A percentile compares a stretch with the other conserved stretches of the same genome.
Conservation (phyloP, 2,113 vertebrate genomes). For the Macaca mulatta region DNA sequence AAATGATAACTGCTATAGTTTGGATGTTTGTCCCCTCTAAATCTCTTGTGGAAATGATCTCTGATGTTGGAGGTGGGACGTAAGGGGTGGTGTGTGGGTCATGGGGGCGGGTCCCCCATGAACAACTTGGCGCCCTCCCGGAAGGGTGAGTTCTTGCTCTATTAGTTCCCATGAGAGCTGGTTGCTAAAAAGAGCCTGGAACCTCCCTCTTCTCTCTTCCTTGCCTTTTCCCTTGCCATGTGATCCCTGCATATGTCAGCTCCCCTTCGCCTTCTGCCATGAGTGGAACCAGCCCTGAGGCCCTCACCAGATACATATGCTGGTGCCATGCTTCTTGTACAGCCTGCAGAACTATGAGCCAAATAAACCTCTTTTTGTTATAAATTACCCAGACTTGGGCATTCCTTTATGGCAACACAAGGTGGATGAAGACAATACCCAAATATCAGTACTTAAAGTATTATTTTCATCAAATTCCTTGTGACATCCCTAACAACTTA, state of each 20-base stretch:
- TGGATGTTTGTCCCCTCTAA: neutral
- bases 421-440: neutral
- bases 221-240: neutral
- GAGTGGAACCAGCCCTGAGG: neutral
- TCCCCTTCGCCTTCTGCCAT: neutral
- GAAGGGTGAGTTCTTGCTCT: neutral
- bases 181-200: neutral
- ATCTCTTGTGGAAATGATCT: neutral
- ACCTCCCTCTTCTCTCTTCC: neutral
- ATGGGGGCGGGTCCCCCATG: neutral
- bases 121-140: neutral
- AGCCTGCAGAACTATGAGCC: neutral
- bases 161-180: neutral
- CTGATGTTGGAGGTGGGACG: neutral
- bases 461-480: slow-evolving; percentile 10
- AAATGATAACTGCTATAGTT: neutral
- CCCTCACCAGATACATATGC: neutral
- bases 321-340: neutral
- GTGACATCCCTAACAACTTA: neutral
- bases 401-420: neutral
- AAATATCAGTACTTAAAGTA: neutral
- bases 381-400: neutral
- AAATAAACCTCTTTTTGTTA: neutral
- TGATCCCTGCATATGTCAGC: neutral
- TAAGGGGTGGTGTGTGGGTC: neutral